phyloP scores from a whole-genome alignment of 1,140 invertebrate species.

The Mesaphorura yosii region DNA sequence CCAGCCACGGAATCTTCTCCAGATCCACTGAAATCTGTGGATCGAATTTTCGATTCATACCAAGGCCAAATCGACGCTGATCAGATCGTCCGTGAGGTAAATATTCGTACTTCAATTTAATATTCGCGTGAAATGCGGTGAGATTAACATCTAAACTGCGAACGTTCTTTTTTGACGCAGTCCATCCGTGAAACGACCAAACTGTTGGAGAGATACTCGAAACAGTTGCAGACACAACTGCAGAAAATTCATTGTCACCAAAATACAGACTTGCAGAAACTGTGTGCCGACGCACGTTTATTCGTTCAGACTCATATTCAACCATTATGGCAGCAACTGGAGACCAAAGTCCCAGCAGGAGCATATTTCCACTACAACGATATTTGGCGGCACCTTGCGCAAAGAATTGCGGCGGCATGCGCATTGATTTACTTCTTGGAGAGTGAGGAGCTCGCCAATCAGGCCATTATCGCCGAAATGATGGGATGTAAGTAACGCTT shows the following conservation, averaged over 20 bases:
- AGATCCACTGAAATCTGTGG: no score
- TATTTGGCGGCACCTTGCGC: conserved; percentile 70
- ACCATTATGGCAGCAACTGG: conserved; percentile 46
- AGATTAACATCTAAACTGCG: not conserved
- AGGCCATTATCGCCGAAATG: conserved; percentile 62
- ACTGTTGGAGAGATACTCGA: conserved; percentile 53
- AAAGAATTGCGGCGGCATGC: conserved; percentile 61
- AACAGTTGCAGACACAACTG: conserved; percentile 55
- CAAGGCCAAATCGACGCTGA: not conserved
- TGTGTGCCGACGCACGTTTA: conserved; percentile 39
- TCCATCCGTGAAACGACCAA: conserved; percentile 53
- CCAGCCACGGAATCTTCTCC: no score
- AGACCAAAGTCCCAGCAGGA: conserved; percentile 46
- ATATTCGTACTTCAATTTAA: conserved; percentile 41
- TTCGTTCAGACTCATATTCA: conserved; percentile 46
- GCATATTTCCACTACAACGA: conserved; percentile 75
- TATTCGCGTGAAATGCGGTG: conserved; percentile 1
- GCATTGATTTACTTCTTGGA: conserved; percentile 69
- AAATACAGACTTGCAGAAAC: not conserved
- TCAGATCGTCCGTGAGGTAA: conserved; percentile 32
- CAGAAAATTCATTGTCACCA: conserved; percentile 52
- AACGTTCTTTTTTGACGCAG: conserved; percentile 42
- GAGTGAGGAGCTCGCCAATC: conserved; percentile 55
- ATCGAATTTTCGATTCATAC: not conserved
- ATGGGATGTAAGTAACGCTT: conserved; percentile 53